These are phyloP conservation scores for Hiodon alosoides DNA, from an alignment of 2,113 vertebrate genomes.

Conservation along the genomic window DNA sequence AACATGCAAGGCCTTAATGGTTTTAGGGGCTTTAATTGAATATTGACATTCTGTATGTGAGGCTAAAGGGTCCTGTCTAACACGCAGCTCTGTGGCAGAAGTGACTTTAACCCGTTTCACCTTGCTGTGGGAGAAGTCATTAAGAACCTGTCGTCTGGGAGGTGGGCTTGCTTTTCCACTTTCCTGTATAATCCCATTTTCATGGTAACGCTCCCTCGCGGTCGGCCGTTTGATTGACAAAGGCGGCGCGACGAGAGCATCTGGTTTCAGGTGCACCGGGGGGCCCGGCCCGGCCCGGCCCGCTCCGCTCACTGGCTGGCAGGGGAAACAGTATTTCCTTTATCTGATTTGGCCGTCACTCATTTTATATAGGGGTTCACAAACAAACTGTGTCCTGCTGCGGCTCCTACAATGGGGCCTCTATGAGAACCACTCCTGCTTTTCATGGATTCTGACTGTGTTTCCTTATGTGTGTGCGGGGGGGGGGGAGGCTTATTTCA, in stretches of 20 bases:
- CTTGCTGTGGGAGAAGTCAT: slow-evolving; percentile 27
- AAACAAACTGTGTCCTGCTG: slow-evolving; percentile 60
- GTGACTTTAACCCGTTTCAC: slow-evolving; percentile 33
- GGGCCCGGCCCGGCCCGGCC: neutral
- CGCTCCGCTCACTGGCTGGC: slow-evolving; percentile 29
- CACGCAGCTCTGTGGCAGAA: slow-evolving; percentile 29
- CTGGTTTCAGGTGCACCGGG: slow-evolving; percentile 12
- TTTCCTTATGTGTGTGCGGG: slow-evolving; percentile 41
- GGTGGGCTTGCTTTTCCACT: slow-evolving; percentile 25
- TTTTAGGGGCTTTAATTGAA: slow-evolving; percentile 60
- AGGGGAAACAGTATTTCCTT: slow-evolving; percentile 59
- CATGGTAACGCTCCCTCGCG: neutral
- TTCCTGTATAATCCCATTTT: slow-evolving; percentile 13
- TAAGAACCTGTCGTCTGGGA: slow-evolving; percentile 43
- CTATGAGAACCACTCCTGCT: slow-evolving; percentile 38
- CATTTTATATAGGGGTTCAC: slow-evolving; percentile 59
- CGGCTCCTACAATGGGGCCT: slow-evolving; percentile 55
- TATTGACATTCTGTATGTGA: slow-evolving; percentile 53
- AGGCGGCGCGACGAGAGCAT: slow-evolving; percentile 30
- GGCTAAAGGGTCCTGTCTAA: slow-evolving; percentile 50
- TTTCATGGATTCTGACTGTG: slow-evolving; percentile 30
- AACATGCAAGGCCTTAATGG: slow-evolving; percentile 44
- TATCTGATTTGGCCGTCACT: slow-evolving; percentile 55
- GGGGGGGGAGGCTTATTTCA: too few relatives aligned
- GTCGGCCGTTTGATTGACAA: slow-evolving; percentile 16